phyloP scores from a whole-genome alignment of 2,888 invertebrate species.

The Drosophila peninsularis region DNA sequence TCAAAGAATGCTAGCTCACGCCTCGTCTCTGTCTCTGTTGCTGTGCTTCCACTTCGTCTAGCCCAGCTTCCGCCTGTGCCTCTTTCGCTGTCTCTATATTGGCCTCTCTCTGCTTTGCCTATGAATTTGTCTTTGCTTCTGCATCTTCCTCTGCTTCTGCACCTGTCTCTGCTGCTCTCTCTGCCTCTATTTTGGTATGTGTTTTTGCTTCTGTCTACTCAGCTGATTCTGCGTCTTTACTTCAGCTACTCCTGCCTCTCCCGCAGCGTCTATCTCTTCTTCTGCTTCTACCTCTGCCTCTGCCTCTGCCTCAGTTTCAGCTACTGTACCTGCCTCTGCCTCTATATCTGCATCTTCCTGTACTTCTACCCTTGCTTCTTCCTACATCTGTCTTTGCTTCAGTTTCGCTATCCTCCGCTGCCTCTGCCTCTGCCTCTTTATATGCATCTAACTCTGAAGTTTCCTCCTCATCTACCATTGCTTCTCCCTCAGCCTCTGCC shows the following conservation, averaged over 20 bases:
- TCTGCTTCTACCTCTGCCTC: background rate
- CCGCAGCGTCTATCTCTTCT: no score
- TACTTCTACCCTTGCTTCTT: no score
- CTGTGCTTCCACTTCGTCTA: background rate
- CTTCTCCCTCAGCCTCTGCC: background rate
- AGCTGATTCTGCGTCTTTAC: no score
- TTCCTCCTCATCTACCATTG: no score
- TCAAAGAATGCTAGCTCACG: no score
- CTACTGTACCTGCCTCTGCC: no score
- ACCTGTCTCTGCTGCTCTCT: background rate
- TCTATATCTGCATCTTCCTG: background rate
- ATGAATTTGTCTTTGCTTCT: background rate
- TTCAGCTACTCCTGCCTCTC: no score
- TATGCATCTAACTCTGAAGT: no score
- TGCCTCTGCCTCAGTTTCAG: background rate
- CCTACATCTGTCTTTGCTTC: background rate
- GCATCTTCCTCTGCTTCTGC: background rate
- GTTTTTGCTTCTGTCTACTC: no score
- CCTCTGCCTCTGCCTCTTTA: no score
- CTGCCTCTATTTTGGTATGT: no score
- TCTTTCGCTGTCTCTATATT: background rate
- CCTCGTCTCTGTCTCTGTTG: background rate
- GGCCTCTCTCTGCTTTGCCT: background rate
- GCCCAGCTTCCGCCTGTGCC: background rate
- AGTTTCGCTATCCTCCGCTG: no score